phyloP scores from a whole-genome alignment of 2,113 vertebrate species.

The Myodes glareolus region DNA sequence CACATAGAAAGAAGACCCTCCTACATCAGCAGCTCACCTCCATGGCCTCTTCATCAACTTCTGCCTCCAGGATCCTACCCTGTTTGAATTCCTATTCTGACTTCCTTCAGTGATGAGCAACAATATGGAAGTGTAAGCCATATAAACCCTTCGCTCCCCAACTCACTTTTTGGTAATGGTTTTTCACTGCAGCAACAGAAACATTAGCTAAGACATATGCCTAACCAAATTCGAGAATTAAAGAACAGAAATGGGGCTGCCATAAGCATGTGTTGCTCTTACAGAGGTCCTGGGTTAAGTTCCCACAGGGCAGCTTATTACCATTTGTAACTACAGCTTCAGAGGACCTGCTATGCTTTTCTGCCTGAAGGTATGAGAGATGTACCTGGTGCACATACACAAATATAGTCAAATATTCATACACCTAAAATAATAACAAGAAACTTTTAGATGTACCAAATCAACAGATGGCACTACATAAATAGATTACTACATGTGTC shows the following conservation, averaged over 20 bases:
- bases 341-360: neutral
- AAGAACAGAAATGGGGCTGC: neutral
- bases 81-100: neutral
- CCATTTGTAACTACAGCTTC: neutral
- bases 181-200: no score
- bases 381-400: neutral
- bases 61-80: neutral
- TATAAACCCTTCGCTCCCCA: neutral
- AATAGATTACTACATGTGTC: neutral
- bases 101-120: neutral
- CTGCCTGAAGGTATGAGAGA: neutral
- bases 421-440: neutral
- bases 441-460: neutral
- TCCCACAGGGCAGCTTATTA: no score
- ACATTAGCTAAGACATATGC: no score
- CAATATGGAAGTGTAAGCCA: neutral
- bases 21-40: neutral
- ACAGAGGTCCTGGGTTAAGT: neutral
- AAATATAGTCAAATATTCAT: neutral
- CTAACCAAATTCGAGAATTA: neutral
- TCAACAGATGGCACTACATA: neutral
- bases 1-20: no score
- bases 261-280: neutral
- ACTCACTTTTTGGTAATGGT: neutral
- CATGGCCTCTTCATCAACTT: neutral